Evolutionary conservation across 1,140 invertebrate species (phyloP).

Genomic region (Bradynema listronoti): DNA sequence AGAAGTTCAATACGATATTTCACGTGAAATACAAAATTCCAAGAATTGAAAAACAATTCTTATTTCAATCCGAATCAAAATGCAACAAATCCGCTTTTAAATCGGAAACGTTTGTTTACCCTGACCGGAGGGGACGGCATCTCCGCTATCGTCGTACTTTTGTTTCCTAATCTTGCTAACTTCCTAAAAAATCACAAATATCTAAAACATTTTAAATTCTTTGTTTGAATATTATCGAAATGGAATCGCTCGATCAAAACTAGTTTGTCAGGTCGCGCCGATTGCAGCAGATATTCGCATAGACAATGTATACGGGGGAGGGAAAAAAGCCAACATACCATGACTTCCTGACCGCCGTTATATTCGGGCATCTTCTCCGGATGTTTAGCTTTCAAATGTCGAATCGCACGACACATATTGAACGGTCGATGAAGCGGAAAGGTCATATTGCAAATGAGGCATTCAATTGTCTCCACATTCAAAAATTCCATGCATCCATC

Average conservation of each 20-base stretch:
- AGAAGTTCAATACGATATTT: not conserved
- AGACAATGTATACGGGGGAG: no score
- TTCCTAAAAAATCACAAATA: no score
- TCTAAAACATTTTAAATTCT: no score
- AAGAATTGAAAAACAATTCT: not conserved
- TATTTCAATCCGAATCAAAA: not conserved
- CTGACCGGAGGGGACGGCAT: not conserved
- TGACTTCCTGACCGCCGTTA: conserved; percentile 17
- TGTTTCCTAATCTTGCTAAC: no score
- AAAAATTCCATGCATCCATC: conserved; percentile 49
- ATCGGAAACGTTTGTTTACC: not conserved
- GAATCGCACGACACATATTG: conserved; percentile 51
- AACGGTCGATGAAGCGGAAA: conserved; percentile 47
- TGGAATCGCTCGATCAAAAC: no score
- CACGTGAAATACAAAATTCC: not conserved
- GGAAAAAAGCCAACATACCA: no score
- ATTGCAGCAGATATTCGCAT: no score
- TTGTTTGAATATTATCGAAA: no score
- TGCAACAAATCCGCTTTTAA: not conserved
- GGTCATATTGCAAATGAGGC: conserved; percentile 39
- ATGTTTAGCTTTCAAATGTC: conserved; percentile 52
- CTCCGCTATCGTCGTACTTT: no score
- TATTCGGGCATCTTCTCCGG: conserved; percentile 50
- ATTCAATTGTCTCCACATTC: conserved; percentile 33
- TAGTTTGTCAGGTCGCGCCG: no score